Evolutionary conservation across 2,888 invertebrate genomes (phyloP).

Genomic region (Eupithecia subfuscata): DNA sequence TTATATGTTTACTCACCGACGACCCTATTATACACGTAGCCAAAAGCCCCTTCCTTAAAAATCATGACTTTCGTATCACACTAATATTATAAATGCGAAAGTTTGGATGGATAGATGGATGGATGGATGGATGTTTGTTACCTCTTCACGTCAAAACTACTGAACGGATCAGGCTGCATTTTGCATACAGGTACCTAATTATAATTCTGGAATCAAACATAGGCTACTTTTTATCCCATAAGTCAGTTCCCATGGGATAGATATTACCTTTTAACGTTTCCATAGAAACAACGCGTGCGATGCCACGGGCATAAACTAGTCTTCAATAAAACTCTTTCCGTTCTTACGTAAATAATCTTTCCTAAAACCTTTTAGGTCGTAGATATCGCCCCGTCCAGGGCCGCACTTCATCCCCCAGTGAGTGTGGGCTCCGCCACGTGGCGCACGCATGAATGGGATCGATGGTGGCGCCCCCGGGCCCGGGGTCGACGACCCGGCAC

Average conservation of each 20-base stretch:
- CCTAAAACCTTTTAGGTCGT: neutral
- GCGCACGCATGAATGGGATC: conserved; percentile 66
- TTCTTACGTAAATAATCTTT: neutral
- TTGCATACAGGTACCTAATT: too few species aligned
- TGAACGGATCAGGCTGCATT: too few species aligned
- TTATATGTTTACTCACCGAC: neutral
- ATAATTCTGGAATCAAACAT: too few species aligned
- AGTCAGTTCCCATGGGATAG: too few species aligned
- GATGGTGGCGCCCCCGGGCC: conserved; percentile 51
- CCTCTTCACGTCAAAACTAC: too few species aligned
- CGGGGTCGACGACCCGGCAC: conserved; percentile 38
- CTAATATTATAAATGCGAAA: too few species aligned
- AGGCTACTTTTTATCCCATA: too few species aligned
- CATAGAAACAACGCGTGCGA: too few species aligned
- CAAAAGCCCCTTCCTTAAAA: neutral
- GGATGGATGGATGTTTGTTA: too few species aligned
- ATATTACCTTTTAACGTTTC: too few species aligned
- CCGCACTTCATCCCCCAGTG: neutral
- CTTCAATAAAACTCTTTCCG: neutral
- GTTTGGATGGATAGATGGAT: too few species aligned
- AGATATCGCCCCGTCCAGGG: neutral
- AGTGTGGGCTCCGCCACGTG: conserved; percentile 24
- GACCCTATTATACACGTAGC: neutral
- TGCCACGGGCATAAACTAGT: too few species aligned
- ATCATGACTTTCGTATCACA: neutral